Percentiles rank a stretch among this genome's conserved stretches.
Conservation (phyloP, 2,113 vertebrate genomes). For the Myotis yumanensis region DNA sequence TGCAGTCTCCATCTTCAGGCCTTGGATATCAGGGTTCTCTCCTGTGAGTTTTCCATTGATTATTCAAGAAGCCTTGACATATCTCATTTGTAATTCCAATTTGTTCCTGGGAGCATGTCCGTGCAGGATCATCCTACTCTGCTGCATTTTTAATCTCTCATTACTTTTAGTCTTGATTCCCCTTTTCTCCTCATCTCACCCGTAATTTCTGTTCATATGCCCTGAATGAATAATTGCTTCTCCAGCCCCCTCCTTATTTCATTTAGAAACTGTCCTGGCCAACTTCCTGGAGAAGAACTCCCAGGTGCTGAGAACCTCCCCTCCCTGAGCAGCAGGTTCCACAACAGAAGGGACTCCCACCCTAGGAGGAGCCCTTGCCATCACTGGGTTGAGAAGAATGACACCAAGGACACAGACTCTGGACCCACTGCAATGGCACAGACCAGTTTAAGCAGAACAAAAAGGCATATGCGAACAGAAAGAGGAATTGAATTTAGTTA, state of each 20-base stretch:
- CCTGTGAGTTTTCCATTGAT: too few relatives aligned
- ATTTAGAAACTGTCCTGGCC: background rate
- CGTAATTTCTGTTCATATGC: background rate
- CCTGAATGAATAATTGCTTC: background rate
- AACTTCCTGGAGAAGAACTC: background rate
- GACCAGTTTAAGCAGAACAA: constrained; percentile 70
- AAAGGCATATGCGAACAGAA: constrained; percentile 63
- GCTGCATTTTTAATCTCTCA: too few relatives aligned
- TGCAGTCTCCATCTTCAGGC: too few relatives aligned
- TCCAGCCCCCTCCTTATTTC: background rate
- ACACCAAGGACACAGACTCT: background rate
- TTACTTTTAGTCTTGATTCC: background rate
- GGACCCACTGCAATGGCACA: constrained; percentile 45
- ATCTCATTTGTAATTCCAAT: too few relatives aligned
- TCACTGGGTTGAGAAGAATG: background rate
- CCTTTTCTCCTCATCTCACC: background rate
- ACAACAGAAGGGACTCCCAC: background rate
- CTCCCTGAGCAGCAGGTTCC: background rate
- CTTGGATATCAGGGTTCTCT: too few relatives aligned
- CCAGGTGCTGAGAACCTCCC: background rate
- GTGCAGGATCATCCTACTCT: too few relatives aligned
- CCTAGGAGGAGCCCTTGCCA: background rate
- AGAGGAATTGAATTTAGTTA: constrained; percentile 62
- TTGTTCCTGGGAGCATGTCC: too few relatives aligned
- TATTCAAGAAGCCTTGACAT: too few relatives aligned